phyloP scores from a whole-genome alignment of 1,140 invertebrate genomes.

The Drosophila rhopaloa region DNA sequence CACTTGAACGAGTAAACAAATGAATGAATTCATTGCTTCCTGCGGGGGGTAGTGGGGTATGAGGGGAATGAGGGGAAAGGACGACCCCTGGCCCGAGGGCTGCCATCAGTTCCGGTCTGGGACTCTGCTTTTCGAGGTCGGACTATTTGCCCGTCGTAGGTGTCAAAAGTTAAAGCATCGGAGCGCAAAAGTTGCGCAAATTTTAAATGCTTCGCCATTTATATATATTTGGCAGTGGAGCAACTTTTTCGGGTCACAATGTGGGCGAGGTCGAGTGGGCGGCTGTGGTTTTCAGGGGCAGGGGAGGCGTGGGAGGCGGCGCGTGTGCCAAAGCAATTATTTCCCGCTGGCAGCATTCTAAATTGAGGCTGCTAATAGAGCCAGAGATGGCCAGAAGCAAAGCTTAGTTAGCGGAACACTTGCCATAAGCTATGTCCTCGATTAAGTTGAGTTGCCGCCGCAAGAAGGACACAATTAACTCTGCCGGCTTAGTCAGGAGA shows the following conservation, averaged over 20 bases:
- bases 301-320: constrained; percentile 8
- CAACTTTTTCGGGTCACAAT: constrained; percentile 68
- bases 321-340: constrained; percentile 79
- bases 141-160: constrained; percentile 65
- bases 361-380: constrained; percentile 71
- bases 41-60: neutral
- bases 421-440: constrained; percentile 48
- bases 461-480: constrained; percentile 46
- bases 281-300: constrained; percentile 3
- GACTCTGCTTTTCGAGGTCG: constrained; percentile 28
- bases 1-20: constrained; percentile 83
- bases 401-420: constrained; percentile 38
- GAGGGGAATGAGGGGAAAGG: neutral
- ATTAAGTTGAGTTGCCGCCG: constrained; percentile 48
- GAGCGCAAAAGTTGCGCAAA: constrained; percentile 78
- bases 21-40: constrained; percentile 82
- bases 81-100: constrained; percentile 20
- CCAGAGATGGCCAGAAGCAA: constrained; percentile 29
- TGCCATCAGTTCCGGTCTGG: constrained; percentile 46
- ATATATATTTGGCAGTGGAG: constrained; percentile 68
- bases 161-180: constrained; percentile 81
- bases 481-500: constrained; percentile 9
- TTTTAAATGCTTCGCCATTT: constrained; percentile 75
- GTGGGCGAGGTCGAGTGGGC: constrained; percentile 19
- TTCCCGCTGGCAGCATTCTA: constrained; percentile 77